phyloP scores from a whole-genome alignment of 2,797 vertebrate genomes.

The Simalia tracyae region DNA sequence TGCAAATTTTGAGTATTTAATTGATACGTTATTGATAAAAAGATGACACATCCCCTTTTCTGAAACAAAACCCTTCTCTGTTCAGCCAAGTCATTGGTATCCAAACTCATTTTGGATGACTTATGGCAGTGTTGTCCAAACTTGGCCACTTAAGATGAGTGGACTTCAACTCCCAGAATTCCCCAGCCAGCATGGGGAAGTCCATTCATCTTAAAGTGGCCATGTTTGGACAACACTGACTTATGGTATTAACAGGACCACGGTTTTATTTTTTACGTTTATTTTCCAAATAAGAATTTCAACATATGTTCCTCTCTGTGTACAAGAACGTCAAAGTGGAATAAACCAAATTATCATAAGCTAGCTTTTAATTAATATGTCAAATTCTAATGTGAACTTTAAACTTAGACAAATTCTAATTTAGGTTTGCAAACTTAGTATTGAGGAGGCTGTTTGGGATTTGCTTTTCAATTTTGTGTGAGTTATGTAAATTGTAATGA shows the following conservation, averaged over 20 bases:
- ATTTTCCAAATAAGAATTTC: not conserved
- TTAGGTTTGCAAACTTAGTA: conserved; percentile 20
- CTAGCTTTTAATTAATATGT: not conserved
- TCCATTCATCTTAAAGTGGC: too few relatives aligned
- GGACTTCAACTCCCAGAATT: too few relatives aligned
- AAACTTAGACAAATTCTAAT: not conserved
- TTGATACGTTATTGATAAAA: not conserved
- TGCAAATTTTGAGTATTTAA: conserved; percentile 26
- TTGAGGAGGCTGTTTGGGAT: conserved; percentile 1
- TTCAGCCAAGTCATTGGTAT: not conserved
- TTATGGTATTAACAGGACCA: not conserved
- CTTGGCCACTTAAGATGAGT: too few relatives aligned
- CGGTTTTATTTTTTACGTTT: not conserved
- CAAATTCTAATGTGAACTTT: conserved; percentile 20
- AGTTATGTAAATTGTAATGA: conserved; percentile 15
- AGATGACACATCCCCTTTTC: not conserved
- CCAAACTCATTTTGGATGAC: not conserved
- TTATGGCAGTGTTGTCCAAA: too few relatives aligned
- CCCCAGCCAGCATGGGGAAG: too few relatives aligned
- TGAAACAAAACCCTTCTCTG: not conserved
- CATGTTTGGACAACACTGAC: not conserved
- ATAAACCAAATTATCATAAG: not conserved
- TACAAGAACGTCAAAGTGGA: not conserved
- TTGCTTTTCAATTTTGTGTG: conserved; percentile 22
- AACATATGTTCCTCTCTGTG: not conserved